phyloP scores from a whole-genome alignment of 2,797 vertebrate genomes.

The Enteromius argenteus region DNA sequence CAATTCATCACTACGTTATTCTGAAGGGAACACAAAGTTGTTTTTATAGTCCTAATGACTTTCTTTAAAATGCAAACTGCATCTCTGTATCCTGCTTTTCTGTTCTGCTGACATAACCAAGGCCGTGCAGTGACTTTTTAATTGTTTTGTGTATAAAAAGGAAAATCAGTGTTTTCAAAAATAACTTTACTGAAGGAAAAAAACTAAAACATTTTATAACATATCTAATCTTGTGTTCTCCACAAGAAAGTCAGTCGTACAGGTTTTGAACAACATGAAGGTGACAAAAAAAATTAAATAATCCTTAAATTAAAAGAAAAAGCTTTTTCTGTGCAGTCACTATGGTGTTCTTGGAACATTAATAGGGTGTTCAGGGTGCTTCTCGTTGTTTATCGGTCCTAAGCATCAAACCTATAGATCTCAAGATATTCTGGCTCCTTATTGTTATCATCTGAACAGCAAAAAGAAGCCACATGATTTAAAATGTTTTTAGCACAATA shows the following conservation, averaged over 20 bases:
- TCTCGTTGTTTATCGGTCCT: neutral
- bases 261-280: neutral
- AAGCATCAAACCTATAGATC: neutral
- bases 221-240: neutral
- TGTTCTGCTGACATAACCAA: constrained; percentile 13
- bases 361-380: neutral
- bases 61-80: neutral
- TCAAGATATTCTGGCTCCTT: neutral
- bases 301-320: neutral
- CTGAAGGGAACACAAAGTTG: neutral
- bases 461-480: neutral
- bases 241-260: neutral
- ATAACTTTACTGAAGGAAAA: neutral
- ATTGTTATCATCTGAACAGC: neutral
- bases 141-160: neutral
- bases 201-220: neutral
- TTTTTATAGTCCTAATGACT: constrained; percentile 3
- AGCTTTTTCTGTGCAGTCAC: neutral
- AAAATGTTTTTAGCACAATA: neutral
- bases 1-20: neutral
- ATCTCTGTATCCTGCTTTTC: neutral
- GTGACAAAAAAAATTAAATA: neutral
- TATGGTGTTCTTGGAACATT: neutral
- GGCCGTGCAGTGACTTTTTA: neutral
- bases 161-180: neutral